A percentile compares a stretch with the other conserved stretches of the same genome.
Conservation (phyloP, 2,113 vertebrate genomes). For the Pungitius pungitius region DNA sequence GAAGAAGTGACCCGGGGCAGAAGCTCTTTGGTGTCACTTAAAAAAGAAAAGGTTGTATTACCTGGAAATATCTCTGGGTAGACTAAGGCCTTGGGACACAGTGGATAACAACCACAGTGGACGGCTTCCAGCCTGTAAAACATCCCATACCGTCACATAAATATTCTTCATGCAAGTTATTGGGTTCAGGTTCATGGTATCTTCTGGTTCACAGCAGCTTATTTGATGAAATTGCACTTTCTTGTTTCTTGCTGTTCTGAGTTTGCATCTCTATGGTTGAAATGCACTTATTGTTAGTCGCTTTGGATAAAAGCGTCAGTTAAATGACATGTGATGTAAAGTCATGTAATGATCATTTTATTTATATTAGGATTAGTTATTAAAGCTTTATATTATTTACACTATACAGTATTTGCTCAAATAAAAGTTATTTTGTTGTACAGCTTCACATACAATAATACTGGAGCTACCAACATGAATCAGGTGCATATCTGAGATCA, state of each 20-base stretch:
- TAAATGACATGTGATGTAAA: no score
- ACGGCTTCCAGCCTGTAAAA: slow-evolving; percentile 90
- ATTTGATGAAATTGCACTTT: no score
- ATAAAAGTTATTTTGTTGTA: not conserved
- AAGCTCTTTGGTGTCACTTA: not conserved
- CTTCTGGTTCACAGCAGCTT: not conserved
- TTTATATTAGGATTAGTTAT: no score
- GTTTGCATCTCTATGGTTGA: no score
- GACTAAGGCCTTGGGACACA: slow-evolving; percentile 92
- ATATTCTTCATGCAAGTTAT: no score
- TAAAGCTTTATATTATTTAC: not conserved
- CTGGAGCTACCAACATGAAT: slow-evolving; percentile 29
- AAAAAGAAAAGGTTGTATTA: slow-evolving; percentile 53
- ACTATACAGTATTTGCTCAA: not conserved
- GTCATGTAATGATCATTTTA: no score
- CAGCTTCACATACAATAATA: not conserved
- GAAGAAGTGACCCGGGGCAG: not conserved
- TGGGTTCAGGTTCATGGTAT: not conserved
- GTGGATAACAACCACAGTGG: slow-evolving; percentile 91
- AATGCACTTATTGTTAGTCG: no score
- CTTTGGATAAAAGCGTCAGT: no score
- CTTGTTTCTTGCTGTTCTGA: no score
- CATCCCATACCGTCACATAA: not conserved
- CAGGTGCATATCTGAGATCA: slow-evolving; percentile 25
- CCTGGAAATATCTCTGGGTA: slow-evolving; percentile 97